Evolutionary conservation across 2,888 invertebrate genomes (phyloP).

Genomic region (Caenorhabditis sp.): DNA sequence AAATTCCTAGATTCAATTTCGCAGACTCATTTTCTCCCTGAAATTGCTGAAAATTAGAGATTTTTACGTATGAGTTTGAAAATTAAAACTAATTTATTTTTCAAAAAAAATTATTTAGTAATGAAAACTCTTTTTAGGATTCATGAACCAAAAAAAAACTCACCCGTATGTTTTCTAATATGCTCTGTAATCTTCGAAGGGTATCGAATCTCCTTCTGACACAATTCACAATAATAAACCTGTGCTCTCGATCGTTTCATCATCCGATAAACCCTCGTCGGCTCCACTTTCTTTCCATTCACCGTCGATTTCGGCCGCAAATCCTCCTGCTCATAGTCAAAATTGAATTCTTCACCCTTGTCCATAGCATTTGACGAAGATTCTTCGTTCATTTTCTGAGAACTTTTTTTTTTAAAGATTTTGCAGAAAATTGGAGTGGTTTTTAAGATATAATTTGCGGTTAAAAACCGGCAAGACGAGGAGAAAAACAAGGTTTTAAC

Average conservation of each 20-base stretch:
- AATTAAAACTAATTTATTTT: no score
- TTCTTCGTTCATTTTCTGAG: background rate
- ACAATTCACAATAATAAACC: constrained; percentile 41
- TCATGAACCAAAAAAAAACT: no score
- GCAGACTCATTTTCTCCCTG: no score
- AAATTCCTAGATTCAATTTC: no score
- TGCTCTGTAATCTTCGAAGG: constrained; percentile 58
- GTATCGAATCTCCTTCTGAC: constrained; percentile 54
- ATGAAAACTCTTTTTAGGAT: no score
- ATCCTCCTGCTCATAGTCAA: background rate
- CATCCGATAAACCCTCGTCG: constrained; percentile 37
- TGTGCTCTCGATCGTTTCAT: constrained; percentile 36
- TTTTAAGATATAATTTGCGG: no score
- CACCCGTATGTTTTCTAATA: constrained; percentile 53
- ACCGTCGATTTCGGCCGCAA: background rate
- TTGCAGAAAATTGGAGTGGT: no score
- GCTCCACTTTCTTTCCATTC: background rate
- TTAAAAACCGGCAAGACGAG: no score
- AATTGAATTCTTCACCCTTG: background rate
- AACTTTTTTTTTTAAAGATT: background rate
- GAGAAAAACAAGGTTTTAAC: no score
- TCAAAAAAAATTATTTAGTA: no score
- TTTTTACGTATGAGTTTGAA: no score
- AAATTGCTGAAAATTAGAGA: no score
- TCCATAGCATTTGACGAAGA: background rate